Evolutionary conservation across 2,113 vertebrate species (phyloP).

Genomic region (Echinops telfairi): DNA sequence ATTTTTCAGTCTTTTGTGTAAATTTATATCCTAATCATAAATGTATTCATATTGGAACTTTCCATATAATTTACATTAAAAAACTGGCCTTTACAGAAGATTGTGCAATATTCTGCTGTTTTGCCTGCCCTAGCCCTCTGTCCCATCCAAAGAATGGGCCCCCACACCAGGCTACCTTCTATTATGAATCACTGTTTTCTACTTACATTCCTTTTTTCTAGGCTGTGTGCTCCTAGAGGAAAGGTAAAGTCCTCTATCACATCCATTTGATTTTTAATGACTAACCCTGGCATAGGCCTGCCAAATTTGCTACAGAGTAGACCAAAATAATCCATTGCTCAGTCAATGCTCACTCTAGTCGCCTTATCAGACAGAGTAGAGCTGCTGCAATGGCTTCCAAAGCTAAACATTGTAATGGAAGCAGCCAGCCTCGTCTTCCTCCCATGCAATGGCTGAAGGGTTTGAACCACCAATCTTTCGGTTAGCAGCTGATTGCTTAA

Average conservation of each 20-base stretch:
- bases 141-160: not conserved
- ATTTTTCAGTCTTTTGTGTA: too few relatives aligned
- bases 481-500: too few relatives aligned
- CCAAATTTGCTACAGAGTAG: not conserved
- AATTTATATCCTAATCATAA: not conserved
- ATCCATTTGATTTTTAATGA: not conserved
- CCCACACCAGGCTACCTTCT: not conserved
- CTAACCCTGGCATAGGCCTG: not conserved
- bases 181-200: not conserved
- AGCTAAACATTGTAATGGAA: too few relatives aligned
- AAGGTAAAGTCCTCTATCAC: not conserved
- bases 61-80: constrained; percentile 11
- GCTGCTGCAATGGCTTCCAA: too few relatives aligned
- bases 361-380: too few relatives aligned
- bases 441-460: too few relatives aligned
- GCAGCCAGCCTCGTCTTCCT: too few relatives aligned
- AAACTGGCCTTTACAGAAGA: not conserved
- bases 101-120: not conserved
- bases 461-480: too few relatives aligned
- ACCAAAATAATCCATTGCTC: too few relatives aligned
- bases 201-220: not conserved
- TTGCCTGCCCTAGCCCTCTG: not conserved
- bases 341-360: too few relatives aligned
- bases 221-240: too few relatives aligned
- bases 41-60: constrained; percentile 18